Conservation (phyloP, 2,888 invertebrate genomes). For the Mythimna loreyi region DNA sequence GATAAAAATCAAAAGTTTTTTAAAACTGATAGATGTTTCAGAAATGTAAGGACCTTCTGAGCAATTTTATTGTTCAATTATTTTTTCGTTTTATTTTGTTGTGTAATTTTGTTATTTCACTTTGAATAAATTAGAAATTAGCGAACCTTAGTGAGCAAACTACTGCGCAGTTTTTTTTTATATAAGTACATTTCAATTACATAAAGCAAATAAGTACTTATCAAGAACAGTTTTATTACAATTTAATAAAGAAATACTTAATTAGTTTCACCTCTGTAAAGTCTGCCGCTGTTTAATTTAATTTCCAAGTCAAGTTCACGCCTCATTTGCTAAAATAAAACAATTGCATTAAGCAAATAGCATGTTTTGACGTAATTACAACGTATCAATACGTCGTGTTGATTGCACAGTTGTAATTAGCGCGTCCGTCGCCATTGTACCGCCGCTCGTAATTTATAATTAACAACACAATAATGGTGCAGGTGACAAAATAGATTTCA, state of each 20-base stretch:
- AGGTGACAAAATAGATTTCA: background rate
- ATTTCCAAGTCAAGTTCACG: background rate
- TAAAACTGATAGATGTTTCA: background rate
- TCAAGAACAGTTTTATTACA: no score
- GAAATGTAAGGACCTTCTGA: background rate
- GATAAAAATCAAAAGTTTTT: no score
- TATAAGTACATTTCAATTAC: no score
- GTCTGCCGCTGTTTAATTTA: background rate
- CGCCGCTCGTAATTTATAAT: conserved; percentile 47
- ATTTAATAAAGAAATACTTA: no score
- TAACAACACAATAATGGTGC: conserved; percentile 22
- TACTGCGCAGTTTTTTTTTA: no score
- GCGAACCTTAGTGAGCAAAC: no score
- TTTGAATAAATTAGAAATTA: no score
- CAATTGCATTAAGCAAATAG: background rate
- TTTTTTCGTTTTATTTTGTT: no score
- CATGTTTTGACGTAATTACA: background rate
- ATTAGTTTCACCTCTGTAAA: no score
- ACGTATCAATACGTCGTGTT: conserved; percentile 4
- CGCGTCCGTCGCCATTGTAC: conserved; percentile 21
- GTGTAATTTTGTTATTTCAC: no score
- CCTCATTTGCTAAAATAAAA: background rate
- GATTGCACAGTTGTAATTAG: conserved; percentile 45
- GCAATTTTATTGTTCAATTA: no score
- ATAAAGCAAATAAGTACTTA: no score